A percentile compares a stretch with the other conserved stretches of the same genome.
Conservation (phyloP, 2,113 vertebrate species). For the Ailurus styani region DNA sequence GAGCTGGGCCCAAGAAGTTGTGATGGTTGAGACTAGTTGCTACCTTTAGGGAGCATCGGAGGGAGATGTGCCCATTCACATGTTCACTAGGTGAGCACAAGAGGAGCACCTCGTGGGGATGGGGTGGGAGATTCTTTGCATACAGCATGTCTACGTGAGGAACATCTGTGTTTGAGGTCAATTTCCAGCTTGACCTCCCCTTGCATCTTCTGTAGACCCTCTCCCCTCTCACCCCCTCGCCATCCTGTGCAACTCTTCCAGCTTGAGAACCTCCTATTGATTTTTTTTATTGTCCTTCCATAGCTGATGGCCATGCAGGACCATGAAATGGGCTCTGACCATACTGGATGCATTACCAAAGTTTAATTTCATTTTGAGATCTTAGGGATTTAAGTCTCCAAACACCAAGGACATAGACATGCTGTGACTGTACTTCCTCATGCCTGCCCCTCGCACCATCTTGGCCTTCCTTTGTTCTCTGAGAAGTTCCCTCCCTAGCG, state of each 20-base stretch:
- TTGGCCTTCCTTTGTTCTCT: neutral
- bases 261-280: neutral
- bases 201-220: neutral
- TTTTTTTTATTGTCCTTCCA: neutral
- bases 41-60: neutral
- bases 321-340: neutral
- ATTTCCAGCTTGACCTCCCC: neutral
- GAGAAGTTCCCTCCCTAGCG: neutral
- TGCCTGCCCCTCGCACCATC: fast-evolving
- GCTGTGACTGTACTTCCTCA: neutral
- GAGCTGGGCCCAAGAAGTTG: neutral
- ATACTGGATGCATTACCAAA: neutral
- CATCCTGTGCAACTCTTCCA: neutral
- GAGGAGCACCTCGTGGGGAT: neutral
- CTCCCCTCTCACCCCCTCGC: neutral
- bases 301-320: neutral
- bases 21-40: neutral
- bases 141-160: fast-evolving
- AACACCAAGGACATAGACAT: neutral
- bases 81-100: neutral
- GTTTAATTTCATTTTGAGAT: neutral
- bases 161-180: neutral
- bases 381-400: neutral
- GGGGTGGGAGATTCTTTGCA: neutral
- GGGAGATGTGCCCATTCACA: neutral